phyloP scores from a whole-genome alignment of 1,140 invertebrate genomes.

The Diabrotica undecimpunctata region DNA sequence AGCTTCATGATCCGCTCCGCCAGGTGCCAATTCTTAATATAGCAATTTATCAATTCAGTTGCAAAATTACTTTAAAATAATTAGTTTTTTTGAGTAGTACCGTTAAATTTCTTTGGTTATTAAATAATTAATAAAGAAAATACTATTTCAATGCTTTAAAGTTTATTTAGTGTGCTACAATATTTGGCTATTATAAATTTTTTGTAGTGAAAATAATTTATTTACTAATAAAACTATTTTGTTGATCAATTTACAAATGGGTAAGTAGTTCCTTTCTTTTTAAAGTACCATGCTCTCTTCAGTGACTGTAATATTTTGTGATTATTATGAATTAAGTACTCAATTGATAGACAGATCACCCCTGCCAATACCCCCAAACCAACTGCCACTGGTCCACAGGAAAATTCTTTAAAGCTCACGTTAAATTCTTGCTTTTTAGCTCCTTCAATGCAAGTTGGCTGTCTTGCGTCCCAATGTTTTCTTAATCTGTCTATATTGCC shows the following conservation, averaged over 20 bases:
- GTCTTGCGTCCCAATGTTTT: conserved; percentile 25
- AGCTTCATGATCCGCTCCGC: too few species aligned
- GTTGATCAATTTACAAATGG: background rate
- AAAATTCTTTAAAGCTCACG: conserved; percentile 27
- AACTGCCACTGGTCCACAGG: conserved; percentile 14
- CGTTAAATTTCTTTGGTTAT: too few species aligned
- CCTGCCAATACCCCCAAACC: background rate
- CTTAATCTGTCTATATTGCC: conserved; percentile 26
- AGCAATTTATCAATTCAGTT: too few species aligned
- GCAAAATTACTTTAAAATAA: too few species aligned
- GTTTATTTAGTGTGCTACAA: too few species aligned
- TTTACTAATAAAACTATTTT: too few species aligned
- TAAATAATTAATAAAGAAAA: too few species aligned
- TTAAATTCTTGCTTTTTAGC: conserved; percentile 19
- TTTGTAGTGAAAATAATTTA: too few species aligned
- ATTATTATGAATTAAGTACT: background rate
- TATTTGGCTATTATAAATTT: too few species aligned
- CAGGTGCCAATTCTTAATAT: too few species aligned
- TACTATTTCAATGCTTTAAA: too few species aligned
- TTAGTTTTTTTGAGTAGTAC: too few species aligned
- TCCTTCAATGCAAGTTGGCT: conserved; percentile 23
- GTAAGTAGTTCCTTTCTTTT: background rate
- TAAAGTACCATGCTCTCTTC: background rate
- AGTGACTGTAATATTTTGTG: background rate
- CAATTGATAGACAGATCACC: conserved; percentile 7